Base-by-base conservation (phyloP, 2,797 vertebrate genomes). In the Danio aesculapii region DNA sequence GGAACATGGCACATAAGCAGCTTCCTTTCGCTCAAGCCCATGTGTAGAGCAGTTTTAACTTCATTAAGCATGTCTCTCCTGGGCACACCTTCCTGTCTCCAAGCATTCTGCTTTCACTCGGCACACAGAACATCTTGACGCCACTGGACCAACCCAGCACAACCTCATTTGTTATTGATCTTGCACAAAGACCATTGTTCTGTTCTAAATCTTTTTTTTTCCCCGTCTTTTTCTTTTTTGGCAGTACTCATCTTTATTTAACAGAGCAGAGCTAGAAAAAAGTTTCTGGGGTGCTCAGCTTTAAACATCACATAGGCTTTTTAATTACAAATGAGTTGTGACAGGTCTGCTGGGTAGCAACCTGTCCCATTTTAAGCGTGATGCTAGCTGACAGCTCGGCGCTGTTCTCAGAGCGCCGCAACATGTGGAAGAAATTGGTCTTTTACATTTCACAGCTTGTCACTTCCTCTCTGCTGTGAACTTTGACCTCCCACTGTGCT, bases 341-440 rank as follows among this genome's bases (percentile, higher is more conserved):
- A 97, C 97, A 97, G 95, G 93, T 93, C 94, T 94, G 91, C 89
- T 95, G 94, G 92, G 94, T 94, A 93, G 94, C 94, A 94, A 91
- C 92, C 94, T 94, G 95, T 95, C 92, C 94, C 93, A 93, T 96
- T 96, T 96, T 95, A 87, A 87, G 91, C 88, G 75, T 94, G 96
- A 97, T 95, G 95, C 91, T 90, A 90, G 91, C 93, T 94, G 93
- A 96, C 96, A 98, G 90, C 94, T 95, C 92, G 91, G 94, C 92
- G 90, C 95, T 93, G 95, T 95, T 98, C 93, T 95, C 86, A 91
- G 92, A 95, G 94, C 89, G 89, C 91, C 89, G 91, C 88, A 96
- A 98, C 98, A 99, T 98, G 97, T 99, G 98, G 98, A 97, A 99
- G 95, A 96, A 97, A 98, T 99, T 98, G 97, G 95, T 96, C 96